Evolutionary conservation across 2,797 vertebrate species (phyloP), one percentile per base, ranked within the genome.

Genomic region (Oreochromis grahami): DNA sequence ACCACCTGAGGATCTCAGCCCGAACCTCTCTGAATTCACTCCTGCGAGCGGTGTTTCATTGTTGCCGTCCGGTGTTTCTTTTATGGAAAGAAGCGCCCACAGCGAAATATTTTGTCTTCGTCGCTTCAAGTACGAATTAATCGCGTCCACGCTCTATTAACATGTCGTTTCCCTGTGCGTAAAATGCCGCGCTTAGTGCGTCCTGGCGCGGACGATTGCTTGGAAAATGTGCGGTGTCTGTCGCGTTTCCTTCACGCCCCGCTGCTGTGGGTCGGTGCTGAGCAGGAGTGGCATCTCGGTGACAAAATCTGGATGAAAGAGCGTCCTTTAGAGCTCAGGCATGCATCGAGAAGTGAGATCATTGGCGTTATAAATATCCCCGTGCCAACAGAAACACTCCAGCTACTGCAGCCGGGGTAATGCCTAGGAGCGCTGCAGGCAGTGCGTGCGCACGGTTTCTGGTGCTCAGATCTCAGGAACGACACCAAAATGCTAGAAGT

Each of bases 301-400:
- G 90, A 91, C 89, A 86, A 72, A 86, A 90, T 89, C 89, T 34
- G 89, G 86, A 89, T 70, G 88, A 89, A 91, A 90, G 89, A 77
- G 91, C 90, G 94, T 94, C 93, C 94, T 94, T 94, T 93, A 94
- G 93, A 92, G 93, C 93, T 92, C 93, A 91, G 96, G 96, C 96
- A 96, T 92, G 96, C 95, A 92, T 88, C 51, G 90, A 94, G 96
- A 91, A 93, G 96, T 98, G 97, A 98, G 97, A 95, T 98, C 98
- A 98, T 94, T 91, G 93, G 90, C 92, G 97, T 97, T 98, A 98
- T 97, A 98, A 98, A 99, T 98, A 98, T 96, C 97, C 93, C 93
- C 36, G 91, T 88, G 94, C 96, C 95, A 89, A 95, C 91, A 90
- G 94, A 95, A 93, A 94, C 84, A 53, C 92, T 90, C 91, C 92